Evolutionary conservation across 2,113 vertebrate genomes (phyloP), one percentile per base, ranked within the genome.

Genomic region (Heptranchias perlo): DNA sequence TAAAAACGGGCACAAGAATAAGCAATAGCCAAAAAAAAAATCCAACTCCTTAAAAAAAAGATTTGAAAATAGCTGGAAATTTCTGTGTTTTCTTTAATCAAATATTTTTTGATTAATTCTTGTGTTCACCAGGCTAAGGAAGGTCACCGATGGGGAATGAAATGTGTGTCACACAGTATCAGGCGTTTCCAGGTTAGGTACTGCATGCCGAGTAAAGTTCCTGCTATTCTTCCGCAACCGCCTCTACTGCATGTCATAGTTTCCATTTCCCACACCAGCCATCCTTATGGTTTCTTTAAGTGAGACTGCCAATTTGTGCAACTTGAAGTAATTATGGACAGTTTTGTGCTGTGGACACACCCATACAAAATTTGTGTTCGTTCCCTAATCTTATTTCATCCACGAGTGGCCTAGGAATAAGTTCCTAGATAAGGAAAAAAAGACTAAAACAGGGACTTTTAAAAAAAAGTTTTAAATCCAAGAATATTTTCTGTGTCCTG

Each of bases 311-410:
- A 93, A 39, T 6, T 62, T n/a, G n/a, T 64, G n/a, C 14, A 62
- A 61, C 89, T 62, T 93, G 89, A 93, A 93, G 58, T 18, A 93
- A 62, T 92, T 92, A 31, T 61, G 54, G 87, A 61, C 87, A 35
- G n/a, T 93, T 93, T 1, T 23, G 7, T 39, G 54, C 28, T 58
- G 87, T 18, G 52, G 52, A 31, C 87, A 39, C 89, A 93, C 1
- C 8, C 84, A 52, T 2, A 23, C 89, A 62, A 62, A 93, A 62
- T 64, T 93, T 93, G 58, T 14, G 4, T 62, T 62, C 0, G 64
- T n/a, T n/a, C 87, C 52, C 54, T 4, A n/a, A 91, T 61, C 31
- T 58, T n/a, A 1, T 35, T 92, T 47, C 47, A 87, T 87, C 28
- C 8, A 23, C 23, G 10, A 23, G 6, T 39, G 35, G 89, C 6